These are phyloP conservation scores for Aporophyla nigra DNA, from an alignment of 2,888 invertebrate genomes.

Conservation along the genomic window DNA sequence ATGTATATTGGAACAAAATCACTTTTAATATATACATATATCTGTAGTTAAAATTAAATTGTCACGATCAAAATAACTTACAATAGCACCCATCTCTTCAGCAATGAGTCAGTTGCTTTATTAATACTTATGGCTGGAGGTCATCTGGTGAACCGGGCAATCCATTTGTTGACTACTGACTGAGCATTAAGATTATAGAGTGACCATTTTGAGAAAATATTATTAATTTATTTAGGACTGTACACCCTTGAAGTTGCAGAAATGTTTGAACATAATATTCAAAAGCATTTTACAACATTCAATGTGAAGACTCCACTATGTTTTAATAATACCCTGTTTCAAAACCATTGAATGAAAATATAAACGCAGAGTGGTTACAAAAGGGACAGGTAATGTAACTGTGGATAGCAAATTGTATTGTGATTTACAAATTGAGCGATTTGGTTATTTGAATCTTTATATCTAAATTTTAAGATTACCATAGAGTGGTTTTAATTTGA, in stretches of 20 bases:
- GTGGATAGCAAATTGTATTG: not conserved
- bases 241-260: slow-evolving; percentile 47
- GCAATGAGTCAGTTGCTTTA: slow-evolving; percentile 50
- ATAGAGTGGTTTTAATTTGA: not conserved
- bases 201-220: slow-evolving; percentile 54
- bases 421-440: not conserved
- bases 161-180: slow-evolving; percentile 64
- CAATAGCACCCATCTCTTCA: slow-evolving; percentile 64
- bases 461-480: not conserved
- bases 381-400: not conserved
- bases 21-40: too few relatives aligned
- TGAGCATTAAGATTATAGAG: slow-evolving; percentile 65
- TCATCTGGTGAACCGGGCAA: slow-evolving; percentile 67
- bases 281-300: slow-evolving; percentile 46
- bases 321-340: slow-evolving; percentile 29
- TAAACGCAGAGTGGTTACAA: not conserved
- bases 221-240: slow-evolving; percentile 24
- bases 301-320: slow-evolving; percentile 32
- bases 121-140: slow-evolving; percentile 60
- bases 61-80: slow-evolving; percentile 78
- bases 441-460: not conserved
- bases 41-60: slow-evolving; percentile 69
- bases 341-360: slow-evolving; percentile 39
- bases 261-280: slow-evolving; percentile 35
- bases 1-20: not conserved